These are phyloP conservation scores for Drosophila nr. medialis DNA, from an alignment of 2,888 invertebrate species.

Conservation along the genomic window DNA sequence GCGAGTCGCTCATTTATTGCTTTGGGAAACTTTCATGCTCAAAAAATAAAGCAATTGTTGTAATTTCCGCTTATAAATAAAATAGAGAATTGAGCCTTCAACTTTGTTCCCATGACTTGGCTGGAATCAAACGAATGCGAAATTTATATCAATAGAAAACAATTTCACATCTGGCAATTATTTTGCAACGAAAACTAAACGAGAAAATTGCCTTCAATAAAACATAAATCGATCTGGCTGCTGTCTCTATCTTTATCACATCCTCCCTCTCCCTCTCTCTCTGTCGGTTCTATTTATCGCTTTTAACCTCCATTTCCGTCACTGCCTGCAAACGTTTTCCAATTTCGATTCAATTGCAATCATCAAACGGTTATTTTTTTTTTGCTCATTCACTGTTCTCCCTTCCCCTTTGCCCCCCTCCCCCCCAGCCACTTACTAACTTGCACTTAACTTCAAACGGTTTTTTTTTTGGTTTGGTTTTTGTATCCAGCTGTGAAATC, in stretches of 20 bases:
- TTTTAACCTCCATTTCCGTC: conserved; percentile 19
- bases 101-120: conserved; percentile 51
- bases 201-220: conserved; percentile 73
- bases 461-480: neutral
- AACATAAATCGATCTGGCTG: conserved; percentile 64
- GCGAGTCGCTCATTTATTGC: conserved; percentile 27
- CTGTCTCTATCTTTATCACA: conserved; percentile 1
- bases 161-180: conserved; percentile 71
- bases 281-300: conserved; percentile 9
- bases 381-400: conserved; percentile 3
- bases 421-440: neutral
- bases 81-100: conserved; percentile 16
- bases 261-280: neutral
- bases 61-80: conserved; percentile 53
- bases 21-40: conserved; percentile 20
- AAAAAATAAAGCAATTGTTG: conserved; percentile 44
- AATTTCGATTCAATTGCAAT: conserved; percentile 69
- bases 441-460: conserved; percentile 34
- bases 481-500: conserved; percentile 50
- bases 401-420: neutral
- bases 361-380: conserved; percentile 49
- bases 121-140: conserved; percentile 22
- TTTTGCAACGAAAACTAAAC: conserved; percentile 59
- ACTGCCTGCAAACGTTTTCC: conserved; percentile 45
- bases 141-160: conserved; percentile 52